Conservation (phyloP, 2,888 invertebrate species). For the Tetranychus piercei region DNA sequence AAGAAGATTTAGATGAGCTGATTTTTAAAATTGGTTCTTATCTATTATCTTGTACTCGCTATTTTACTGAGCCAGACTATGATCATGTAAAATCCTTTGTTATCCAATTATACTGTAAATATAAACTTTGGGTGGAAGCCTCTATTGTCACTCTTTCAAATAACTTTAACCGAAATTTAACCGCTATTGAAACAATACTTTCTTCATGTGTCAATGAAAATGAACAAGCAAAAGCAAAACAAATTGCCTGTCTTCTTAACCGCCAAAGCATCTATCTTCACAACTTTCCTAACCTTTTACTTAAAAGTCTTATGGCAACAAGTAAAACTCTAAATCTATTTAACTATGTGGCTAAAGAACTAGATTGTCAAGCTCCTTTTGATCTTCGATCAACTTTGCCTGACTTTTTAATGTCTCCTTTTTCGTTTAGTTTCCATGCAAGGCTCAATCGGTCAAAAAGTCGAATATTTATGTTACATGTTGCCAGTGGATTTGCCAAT, state of each 20-base stretch:
- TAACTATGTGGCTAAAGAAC: not conserved
- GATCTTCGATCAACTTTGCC: not conserved
- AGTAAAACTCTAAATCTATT: not conserved
- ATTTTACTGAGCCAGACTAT: not conserved
- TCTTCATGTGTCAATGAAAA: not conserved
- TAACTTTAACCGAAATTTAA: not conserved
- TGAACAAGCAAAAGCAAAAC: not conserved
- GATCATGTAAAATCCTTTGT: not conserved
- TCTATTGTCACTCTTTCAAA: not conserved
- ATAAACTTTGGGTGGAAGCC: not conserved
- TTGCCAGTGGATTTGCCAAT: not conserved
- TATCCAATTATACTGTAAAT: not conserved
- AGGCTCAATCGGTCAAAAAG: not conserved
- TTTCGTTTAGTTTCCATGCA: not conserved
- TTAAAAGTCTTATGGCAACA: not conserved
- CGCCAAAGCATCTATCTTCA: not conserved
- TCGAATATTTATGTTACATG: not conserved
- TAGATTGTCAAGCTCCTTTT: not conserved
- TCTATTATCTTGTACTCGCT: not conserved
- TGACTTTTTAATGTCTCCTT: not conserved
- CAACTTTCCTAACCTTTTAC: not conserved
- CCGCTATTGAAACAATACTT: not conserved
- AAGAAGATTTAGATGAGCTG: not conserved
- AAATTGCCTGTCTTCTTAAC: not conserved
- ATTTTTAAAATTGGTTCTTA: not conserved